Base-by-base conservation (phyloP, 2,797 vertebrate species). In the Bradypodion pumilum region DNA sequence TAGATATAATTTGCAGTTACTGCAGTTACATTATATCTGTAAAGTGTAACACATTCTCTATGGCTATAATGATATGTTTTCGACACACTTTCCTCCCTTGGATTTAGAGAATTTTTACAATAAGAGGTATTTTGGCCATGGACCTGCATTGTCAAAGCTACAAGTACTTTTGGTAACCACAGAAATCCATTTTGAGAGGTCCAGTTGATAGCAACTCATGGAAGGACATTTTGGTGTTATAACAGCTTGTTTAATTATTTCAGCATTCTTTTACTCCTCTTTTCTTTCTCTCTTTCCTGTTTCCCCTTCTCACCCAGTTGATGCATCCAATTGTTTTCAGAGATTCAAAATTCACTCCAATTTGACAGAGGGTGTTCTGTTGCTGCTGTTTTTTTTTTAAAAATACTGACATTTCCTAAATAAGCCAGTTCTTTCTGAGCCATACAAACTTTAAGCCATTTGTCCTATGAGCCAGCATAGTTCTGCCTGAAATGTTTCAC, bases 401-500 rank as follows among this genome's bases (percentile, higher is more conserved):
- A 81, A 81, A 85, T 86, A 68, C 81, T 62, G 82, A 81, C 12
- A 3, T 87, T 85, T 82, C n/a, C 42, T 92, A 87, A 89, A 88
- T 9, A 81, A 85, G 73, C 80, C 78, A n/a, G 23, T 85, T 88
- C 63, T 72, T 90, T 89, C 80, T 88, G 75, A 77, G 29, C 78
- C 88, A 0, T 85, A 90, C 63, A 59, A 42, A 7, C 84, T 88
- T 92, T 37, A 87, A 65, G 85, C 74, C 3, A 37, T 86, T 91
- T 92, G 81, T 89, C 75, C 69, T 73, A 85, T 59, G 82, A 88
- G 78, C 86, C 59, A 85, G 81, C 88, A 69, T 60, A 85, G 60
- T 78, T 91, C 73, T 19, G 79, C 59, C 87, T 90, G 88, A 92
- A 93, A 83, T 60, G 29, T 91, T 90, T 92, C 86, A 89, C 82